phyloP scores from a whole-genome alignment of 2,888 invertebrate genomes.

The Villa cingulata region DNA sequence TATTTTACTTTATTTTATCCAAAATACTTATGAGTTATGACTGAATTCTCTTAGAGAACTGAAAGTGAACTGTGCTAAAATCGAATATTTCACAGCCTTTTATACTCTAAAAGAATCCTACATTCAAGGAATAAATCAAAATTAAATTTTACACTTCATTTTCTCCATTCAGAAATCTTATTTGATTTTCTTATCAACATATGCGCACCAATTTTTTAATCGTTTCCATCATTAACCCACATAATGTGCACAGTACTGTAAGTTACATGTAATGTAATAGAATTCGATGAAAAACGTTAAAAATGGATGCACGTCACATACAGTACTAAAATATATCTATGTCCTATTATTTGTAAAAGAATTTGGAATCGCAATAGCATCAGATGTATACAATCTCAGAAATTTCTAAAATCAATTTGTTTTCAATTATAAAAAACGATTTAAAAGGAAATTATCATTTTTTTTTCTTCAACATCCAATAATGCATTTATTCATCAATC shows the following conservation, averaged over 20 bases:
- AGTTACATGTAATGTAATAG: neutral
- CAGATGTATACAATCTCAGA: neutral
- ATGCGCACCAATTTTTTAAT: conserved; percentile 4
- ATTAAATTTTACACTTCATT: conserved; percentile 2
- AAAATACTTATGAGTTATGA: neutral
- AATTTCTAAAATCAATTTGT: neutral
- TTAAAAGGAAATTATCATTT: neutral
- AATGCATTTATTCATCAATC: too few relatives aligned
- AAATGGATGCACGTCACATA: too few relatives aligned
- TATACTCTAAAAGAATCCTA: neutral
- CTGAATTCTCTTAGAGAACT: neutral
- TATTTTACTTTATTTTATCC: neutral
- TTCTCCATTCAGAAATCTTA: neutral
- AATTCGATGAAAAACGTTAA: too few relatives aligned
- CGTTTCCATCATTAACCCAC: neutral
- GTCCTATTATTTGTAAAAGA: too few relatives aligned
- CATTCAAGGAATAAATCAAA: neutral
- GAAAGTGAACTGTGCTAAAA: neutral
- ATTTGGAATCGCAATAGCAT: neutral
- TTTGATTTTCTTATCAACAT: conserved; percentile 7
- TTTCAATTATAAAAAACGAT: neutral
- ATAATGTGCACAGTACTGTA: neutral
- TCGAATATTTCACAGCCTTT: neutral
- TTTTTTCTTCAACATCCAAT: neutral
- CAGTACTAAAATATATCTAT: too few relatives aligned